phyloP scores from a whole-genome alignment of 1,140 invertebrate genomes.

The Antheraea mylitta region DNA sequence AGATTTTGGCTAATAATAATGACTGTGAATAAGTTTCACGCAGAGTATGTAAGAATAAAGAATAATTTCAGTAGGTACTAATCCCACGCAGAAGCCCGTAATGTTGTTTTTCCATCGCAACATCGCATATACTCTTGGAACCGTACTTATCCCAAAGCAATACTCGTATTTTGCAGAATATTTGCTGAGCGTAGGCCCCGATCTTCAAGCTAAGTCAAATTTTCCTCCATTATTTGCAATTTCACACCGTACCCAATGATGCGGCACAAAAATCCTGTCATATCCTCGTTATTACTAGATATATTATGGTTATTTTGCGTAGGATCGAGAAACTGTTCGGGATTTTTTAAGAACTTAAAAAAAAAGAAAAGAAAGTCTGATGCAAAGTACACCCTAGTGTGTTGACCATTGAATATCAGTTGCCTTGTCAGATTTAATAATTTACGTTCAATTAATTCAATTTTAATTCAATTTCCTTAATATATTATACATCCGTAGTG shows the following conservation, averaged over 20 bases:
- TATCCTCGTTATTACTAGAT: not conserved
- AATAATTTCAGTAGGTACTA: not conserved
- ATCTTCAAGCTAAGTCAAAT: conserved; percentile 5
- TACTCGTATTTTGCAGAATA: not conserved
- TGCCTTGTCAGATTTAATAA: too few species aligned
- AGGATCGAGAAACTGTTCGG: not conserved
- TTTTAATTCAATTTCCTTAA: too few species aligned
- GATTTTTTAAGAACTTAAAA: not conserved
- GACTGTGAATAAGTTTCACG: not conserved
- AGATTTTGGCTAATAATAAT: too few species aligned
- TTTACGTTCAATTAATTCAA: too few species aligned
- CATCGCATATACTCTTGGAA: not conserved
- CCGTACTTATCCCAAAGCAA: conserved; percentile 1
- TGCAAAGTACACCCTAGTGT: not conserved
- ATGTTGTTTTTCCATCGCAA: not conserved
- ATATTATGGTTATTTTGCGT: not conserved
- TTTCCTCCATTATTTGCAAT: conserved; percentile 18
- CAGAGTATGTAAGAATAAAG: not conserved
- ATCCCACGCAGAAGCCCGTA: not conserved
- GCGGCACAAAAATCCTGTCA: conserved; percentile 9
- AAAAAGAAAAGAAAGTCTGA: not conserved
- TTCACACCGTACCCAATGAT: conserved; percentile 13
- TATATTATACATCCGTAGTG: too few species aligned
- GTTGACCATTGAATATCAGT: not conserved
- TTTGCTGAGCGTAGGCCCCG: not conserved